Percentiles rank a stretch among this genome's conserved stretches.
Conservation (phyloP, 2,888 invertebrate genomes). For the Eupithecia dodoneata region DNA sequence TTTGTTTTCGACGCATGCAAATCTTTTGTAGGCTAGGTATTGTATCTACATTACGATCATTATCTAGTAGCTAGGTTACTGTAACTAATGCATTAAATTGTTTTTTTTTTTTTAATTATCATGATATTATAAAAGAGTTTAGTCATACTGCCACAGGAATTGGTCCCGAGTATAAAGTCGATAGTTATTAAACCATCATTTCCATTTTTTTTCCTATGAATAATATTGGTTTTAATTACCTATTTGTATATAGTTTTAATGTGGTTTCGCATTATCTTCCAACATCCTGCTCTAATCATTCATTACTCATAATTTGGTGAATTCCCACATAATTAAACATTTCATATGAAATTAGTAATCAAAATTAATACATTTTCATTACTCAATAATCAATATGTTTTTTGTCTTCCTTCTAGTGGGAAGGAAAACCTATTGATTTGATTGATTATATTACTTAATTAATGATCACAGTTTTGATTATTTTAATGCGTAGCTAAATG, state of each 20-base stretch:
- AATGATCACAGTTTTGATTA: background rate
- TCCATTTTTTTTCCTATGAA: constrained; percentile 51
- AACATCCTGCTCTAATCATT: constrained; percentile 69
- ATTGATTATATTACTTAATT: too few relatives aligned
- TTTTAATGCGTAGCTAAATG: background rate
- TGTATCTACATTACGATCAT: background rate
- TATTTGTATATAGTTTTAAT: constrained; percentile 40
- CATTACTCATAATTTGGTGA: constrained; percentile 60
- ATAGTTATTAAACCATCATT: constrained; percentile 50
- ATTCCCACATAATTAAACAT: constrained; percentile 21
- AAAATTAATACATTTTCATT: background rate
- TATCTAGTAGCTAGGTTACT: background rate
- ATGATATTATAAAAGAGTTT: background rate
- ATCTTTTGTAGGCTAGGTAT: background rate
- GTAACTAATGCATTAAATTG: background rate
- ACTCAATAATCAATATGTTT: too few relatives aligned
- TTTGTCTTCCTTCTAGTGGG: background rate
- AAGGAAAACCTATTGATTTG: background rate
- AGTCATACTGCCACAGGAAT: background rate
- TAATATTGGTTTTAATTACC: background rate
- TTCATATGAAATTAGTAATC: background rate
- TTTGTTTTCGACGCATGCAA: constrained; percentile 30
- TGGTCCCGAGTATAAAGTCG: background rate
- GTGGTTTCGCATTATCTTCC: constrained; percentile 60
- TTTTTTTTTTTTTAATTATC: background rate